These are phyloP conservation scores for Corythoichthys haematopterus DNA, from an alignment of 2,113 vertebrate genomes.

Conservation along the genomic window DNA sequence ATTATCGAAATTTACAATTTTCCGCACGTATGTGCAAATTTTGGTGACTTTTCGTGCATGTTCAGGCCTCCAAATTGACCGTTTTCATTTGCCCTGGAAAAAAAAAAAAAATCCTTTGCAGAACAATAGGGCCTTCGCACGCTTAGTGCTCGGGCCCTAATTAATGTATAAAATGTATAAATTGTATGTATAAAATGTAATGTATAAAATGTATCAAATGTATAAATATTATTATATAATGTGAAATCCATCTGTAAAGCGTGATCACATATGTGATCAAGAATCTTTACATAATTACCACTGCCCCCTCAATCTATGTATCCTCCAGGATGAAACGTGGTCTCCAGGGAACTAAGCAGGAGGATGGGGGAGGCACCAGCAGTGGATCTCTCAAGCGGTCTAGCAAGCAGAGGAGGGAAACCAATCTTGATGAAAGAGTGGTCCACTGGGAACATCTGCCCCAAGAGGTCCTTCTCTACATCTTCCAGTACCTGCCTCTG, in stretches of 20 bases:
- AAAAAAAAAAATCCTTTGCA: too few relatives aligned
- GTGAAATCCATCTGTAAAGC: neutral
- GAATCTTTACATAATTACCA: neutral
- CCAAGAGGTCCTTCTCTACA: slow-evolving; percentile 86
- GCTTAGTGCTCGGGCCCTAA: too few relatives aligned
- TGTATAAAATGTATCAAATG: neutral
- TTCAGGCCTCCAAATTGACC: too few relatives aligned
- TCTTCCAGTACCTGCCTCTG: slow-evolving; percentile 90
- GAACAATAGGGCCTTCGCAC: too few relatives aligned
- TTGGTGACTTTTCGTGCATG: too few relatives aligned
- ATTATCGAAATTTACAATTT: too few relatives aligned
- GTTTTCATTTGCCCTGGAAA: too few relatives aligned
- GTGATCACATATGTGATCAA: slow-evolving; percentile 4
- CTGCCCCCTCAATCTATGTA: neutral
- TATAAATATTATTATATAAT: neutral
- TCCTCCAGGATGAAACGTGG: slow-evolving; percentile 84
- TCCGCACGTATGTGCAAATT: too few relatives aligned
- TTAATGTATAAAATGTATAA: too few relatives aligned
- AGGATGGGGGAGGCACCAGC: slow-evolving; percentile 67
- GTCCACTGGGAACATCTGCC: slow-evolving; percentile 81
- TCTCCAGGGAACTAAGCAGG: slow-evolving; percentile 65
- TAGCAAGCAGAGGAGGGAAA: slow-evolving; percentile 49
- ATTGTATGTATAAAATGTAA: neutral
- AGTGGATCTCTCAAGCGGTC: slow-evolving; percentile 65
- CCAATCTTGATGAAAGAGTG: slow-evolving; percentile 35